These are phyloP conservation scores for Linurgus olivaceus DNA, from an alignment of 2,797 vertebrate genomes.

Conservation along the genomic window DNA sequence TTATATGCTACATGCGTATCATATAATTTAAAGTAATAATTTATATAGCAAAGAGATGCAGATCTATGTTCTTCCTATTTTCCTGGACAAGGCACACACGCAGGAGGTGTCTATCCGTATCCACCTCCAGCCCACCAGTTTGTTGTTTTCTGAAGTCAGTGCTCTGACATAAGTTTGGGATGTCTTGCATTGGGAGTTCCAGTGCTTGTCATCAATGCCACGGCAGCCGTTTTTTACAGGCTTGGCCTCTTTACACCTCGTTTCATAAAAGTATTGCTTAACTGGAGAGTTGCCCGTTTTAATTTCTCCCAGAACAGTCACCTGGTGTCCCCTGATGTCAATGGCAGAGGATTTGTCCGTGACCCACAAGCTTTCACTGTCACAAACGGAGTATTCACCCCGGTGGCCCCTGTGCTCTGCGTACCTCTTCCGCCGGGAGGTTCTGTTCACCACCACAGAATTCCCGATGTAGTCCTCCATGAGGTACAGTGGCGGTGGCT, in stretches of 20 bases:
- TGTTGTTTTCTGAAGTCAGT: conserved; percentile 85
- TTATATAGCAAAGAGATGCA: conserved; percentile 87
- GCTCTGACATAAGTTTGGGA: conserved; percentile 93
- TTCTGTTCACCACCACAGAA: conserved; percentile 80
- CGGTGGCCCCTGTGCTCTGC: conserved; percentile 90
- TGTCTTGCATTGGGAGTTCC: conserved; percentile 98
- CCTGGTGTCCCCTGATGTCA: conserved; percentile 84
- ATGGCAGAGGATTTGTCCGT: conserved; percentile 90
- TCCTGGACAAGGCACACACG: conserved; percentile 92
- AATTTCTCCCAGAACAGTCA: conserved; percentile 88
- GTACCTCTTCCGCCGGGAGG: conserved; percentile 85
- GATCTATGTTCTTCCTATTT: conserved; percentile 88
- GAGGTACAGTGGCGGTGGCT: conserved; percentile 90
- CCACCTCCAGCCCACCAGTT: conserved; percentile 90
- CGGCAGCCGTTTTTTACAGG: conserved; percentile 88
- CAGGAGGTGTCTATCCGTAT: conserved; percentile 98
- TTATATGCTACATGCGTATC: conserved; percentile 99
- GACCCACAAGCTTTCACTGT: conserved; percentile 94
- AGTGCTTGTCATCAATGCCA: conserved; percentile 97
- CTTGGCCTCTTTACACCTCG: conserved; percentile 84
- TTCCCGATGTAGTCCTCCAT: conserved; percentile 86
- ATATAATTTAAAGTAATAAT: conserved; percentile 99
- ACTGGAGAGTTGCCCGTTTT: conserved; percentile 83
- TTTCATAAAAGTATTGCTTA: conserved; percentile 97
- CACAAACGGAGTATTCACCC: conserved; percentile 94